phyloP scores from a whole-genome alignment of 2,888 invertebrate species.

The Iphiclides podalirius region DNA sequence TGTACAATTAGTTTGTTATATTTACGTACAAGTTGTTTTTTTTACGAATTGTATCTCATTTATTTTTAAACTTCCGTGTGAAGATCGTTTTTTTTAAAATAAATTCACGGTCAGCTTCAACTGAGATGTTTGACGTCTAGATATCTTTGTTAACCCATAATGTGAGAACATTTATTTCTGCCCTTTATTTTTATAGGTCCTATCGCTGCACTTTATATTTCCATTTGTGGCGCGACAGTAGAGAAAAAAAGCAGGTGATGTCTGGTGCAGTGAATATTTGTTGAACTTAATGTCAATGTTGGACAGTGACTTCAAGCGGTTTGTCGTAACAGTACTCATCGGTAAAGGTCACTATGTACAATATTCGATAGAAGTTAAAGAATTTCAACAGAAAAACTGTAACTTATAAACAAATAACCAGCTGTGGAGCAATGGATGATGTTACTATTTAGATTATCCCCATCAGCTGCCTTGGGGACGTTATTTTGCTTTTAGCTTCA shows the following conservation, averaged over 20 bases:
- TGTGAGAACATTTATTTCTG: too few relatives aligned
- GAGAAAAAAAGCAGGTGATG: constrained; percentile 4
- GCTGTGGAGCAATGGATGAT: background rate
- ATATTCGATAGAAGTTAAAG: background rate
- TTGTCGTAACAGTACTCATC: background rate
- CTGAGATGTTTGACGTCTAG: too few relatives aligned
- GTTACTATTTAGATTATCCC: constrained; percentile 4
- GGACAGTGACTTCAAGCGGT: constrained; percentile 11
- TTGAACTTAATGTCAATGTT: constrained; percentile 15
- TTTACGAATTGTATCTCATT: too few relatives aligned
- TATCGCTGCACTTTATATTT: too few relatives aligned
- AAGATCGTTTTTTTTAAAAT: too few relatives aligned
- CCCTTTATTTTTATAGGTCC: too few relatives aligned
- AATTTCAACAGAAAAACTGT: background rate
- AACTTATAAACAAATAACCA: background rate
- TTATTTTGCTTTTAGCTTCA: constrained; percentile 13
- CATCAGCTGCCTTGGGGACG: constrained; percentile 12
- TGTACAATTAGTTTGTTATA: too few relatives aligned
- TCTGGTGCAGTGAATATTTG: constrained; percentile 2
- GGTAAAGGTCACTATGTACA: constrained; percentile 13
- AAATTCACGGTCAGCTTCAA: too few relatives aligned
- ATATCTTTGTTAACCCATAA: too few relatives aligned
- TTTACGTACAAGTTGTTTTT: too few relatives aligned
- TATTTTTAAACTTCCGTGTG: too few relatives aligned
- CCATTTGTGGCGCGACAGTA: too few relatives aligned